Evolutionary conservation across 2,888 invertebrate genomes (phyloP).

Genomic region (Brachyptera risi): DNA sequence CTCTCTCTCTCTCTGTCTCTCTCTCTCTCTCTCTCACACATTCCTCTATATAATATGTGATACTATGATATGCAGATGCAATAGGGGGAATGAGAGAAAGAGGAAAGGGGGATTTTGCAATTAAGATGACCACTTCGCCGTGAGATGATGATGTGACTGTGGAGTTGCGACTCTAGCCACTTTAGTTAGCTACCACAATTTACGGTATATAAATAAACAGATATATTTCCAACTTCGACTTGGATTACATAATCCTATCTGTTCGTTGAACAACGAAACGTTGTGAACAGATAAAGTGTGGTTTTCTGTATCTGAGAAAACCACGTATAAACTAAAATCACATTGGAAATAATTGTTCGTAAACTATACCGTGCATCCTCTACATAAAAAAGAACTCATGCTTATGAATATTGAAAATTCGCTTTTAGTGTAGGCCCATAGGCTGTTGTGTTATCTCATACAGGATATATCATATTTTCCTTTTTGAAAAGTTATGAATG

Average conservation of each 20-base stretch:
- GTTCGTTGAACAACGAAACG: too few relatives aligned
- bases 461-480: slow-evolving; percentile 27
- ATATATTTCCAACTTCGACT: too few relatives aligned
- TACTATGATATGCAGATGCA: slow-evolving; percentile 29
- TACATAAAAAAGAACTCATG: too few relatives aligned
- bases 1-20: background rate
- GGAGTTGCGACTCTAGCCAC: background rate
- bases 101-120: slow-evolving; percentile 28
- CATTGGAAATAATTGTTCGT: background rate
- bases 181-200: background rate
- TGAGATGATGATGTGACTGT: slow-evolving; percentile 29
- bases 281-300: too few relatives aligned
- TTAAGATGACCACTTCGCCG: slow-evolving; percentile 34
- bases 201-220: slow-evolving; percentile 1
- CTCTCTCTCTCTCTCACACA: slow-evolving; percentile 8
- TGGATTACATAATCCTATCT: too few relatives aligned
- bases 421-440: slow-evolving; percentile 27
- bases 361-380: background rate
- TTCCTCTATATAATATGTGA: slow-evolving; percentile 7
- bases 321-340: too few relatives aligned
- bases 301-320: too few relatives aligned
- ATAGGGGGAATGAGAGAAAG: slow-evolving; percentile 9
- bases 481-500: slow-evolving; percentile 32
- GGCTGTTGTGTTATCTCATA: slow-evolving; percentile 23
- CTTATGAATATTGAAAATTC: slow-evolving; percentile 30